phyloP scores from a whole-genome alignment of 2,888 invertebrate species.

The Atherix ibis region DNA sequence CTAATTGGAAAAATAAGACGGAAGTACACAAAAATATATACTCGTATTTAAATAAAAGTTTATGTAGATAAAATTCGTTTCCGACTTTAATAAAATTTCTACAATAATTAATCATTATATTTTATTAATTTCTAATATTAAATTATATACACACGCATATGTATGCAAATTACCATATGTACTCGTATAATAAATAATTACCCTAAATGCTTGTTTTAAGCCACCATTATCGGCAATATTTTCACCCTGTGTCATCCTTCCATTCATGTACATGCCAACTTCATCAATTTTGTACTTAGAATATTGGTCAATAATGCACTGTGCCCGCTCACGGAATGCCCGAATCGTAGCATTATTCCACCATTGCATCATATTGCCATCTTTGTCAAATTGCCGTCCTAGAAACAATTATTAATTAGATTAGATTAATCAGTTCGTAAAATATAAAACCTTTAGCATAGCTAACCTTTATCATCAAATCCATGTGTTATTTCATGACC shows the following conservation, averaged over 20 bases:
- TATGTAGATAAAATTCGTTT: neutral
- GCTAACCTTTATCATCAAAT: conserved; percentile 61
- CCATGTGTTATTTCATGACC: conserved; percentile 78
- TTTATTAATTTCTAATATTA: neutral
- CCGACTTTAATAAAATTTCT: neutral
- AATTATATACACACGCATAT: neutral
- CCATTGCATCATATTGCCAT: conserved; percentile 85
- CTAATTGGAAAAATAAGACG: too few relatives aligned
- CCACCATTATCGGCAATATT: conserved; percentile 92
- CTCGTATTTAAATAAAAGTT: too few relatives aligned
- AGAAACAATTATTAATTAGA: conserved; percentile 2
- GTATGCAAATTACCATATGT: neutral
- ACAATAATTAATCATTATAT: too few relatives aligned
- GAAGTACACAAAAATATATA: too few relatives aligned
- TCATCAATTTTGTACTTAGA: conserved; percentile 67
- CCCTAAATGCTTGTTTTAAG: conserved; percentile 74
- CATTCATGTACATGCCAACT: conserved; percentile 52
- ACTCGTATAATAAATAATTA: conserved; percentile 27
- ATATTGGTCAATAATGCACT: conserved; percentile 80
- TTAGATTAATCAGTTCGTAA: neutral
- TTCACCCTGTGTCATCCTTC: conserved; percentile 69
- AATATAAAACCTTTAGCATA: neutral
- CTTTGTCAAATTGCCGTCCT: conserved; percentile 76
- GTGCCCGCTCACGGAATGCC: conserved; percentile 62
- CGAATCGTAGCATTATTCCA: conserved; percentile 75